Percentiles rank a stretch among this genome's conserved stretches.
These are phyloP conservation scores for Drosophila nannoptera DNA, from an alignment of 1,140 invertebrate species.

Conservation along the genomic window DNA sequence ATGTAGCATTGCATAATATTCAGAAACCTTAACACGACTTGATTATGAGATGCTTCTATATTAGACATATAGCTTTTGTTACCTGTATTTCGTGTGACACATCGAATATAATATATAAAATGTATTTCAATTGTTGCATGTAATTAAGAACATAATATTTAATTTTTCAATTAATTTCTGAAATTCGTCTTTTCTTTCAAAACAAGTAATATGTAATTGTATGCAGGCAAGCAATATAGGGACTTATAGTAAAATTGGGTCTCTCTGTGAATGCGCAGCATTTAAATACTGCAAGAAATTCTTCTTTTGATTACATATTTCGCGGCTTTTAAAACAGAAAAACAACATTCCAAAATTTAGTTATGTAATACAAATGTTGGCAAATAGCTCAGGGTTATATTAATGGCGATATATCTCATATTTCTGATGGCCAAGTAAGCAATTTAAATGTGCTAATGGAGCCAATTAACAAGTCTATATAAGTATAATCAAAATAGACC, in stretches of 20 bases:
- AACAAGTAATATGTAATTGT: neutral
- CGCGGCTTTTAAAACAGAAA: neutral
- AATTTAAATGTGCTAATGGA: slow-evolving; percentile 7
- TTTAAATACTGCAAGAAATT: slow-evolving; percentile 3
- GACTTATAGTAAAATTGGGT: neutral
- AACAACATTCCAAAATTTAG: neutral
- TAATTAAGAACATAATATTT: no score
- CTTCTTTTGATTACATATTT: neutral
- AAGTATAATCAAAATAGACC: neutral
- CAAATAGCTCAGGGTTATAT: slow-evolving; percentile 6
- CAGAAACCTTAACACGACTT: no score
- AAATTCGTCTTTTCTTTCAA: neutral
- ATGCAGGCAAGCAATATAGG: neutral
- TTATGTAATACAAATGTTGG: neutral
- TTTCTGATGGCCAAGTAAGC: slow-evolving; percentile 1
- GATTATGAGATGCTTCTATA: no score
- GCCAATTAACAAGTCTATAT: neutral
- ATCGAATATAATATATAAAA: no score
- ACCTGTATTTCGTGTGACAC: no score
- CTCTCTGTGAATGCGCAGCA: neutral
- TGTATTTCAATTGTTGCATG: no score
- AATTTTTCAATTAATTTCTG: no score
- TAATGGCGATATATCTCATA: neutral
- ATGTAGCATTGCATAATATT: no score
- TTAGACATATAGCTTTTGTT: no score